Conservation (phyloP, 2,113 vertebrate genomes). For the Passer domesticus region DNA sequence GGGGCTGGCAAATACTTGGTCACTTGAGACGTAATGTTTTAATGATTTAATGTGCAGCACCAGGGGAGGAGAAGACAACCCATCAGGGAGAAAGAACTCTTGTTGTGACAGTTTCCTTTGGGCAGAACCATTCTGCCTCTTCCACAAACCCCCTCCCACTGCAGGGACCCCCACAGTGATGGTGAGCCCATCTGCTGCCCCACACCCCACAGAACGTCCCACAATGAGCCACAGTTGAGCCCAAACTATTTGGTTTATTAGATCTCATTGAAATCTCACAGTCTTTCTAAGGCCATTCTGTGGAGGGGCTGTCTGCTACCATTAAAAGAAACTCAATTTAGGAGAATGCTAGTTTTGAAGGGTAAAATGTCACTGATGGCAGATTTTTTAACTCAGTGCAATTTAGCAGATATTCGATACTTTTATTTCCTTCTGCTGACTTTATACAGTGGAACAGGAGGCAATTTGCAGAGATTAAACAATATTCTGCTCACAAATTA, state of each 20-base stretch:
- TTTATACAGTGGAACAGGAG: constrained; percentile 22
- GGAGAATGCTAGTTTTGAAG: background rate
- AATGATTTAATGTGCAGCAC: background rate
- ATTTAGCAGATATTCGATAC: constrained; percentile 35
- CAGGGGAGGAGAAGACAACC: background rate
- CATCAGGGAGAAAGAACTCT: background rate
- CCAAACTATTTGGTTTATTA: background rate
- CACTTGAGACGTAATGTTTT: background rate
- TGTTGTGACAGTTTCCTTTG: background rate
- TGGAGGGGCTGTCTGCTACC: background rate
- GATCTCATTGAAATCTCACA: background rate
- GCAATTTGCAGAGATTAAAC: background rate
- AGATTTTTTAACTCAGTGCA: constrained; percentile 3
- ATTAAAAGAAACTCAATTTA: background rate
- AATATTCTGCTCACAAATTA: constrained; percentile 52
- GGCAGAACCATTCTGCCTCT: background rate
- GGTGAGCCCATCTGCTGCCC: background rate
- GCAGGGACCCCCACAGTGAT: background rate
- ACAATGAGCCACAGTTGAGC: background rate
- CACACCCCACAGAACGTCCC: background rate
- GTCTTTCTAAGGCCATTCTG: background rate
- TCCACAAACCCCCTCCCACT: background rate
- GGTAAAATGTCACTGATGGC: background rate
- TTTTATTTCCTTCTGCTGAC: constrained; percentile 43
- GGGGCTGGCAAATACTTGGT: background rate